Evolutionary conservation across 2,797 vertebrate genomes (phyloP).

Genomic region (Cossypha niveicapilla): DNA sequence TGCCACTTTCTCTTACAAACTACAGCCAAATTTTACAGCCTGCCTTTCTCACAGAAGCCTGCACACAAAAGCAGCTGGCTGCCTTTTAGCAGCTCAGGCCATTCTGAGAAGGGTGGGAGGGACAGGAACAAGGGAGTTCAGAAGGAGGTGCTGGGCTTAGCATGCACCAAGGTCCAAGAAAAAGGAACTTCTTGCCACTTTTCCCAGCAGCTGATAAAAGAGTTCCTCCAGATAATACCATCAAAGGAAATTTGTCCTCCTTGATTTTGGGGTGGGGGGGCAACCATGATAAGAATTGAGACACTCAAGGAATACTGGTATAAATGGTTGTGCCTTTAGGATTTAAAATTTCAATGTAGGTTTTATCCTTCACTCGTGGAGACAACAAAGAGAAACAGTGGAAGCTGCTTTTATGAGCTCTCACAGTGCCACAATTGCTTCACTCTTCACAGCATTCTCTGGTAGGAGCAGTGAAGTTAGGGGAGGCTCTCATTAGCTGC

Average conservation of each 20-base stretch:
- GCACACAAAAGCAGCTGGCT: background rate
- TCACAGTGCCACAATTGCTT: background rate
- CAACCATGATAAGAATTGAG: background rate
- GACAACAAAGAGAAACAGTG: background rate
- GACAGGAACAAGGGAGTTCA: background rate
- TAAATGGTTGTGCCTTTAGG: background rate
- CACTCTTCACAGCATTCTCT: background rate
- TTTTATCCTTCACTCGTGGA: background rate
- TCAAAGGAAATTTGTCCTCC: background rate
- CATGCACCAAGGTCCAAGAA: background rate
- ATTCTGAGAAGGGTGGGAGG: background rate
- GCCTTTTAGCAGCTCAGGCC: background rate
- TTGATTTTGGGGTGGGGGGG: fast-evolving
- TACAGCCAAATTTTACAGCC: background rate
- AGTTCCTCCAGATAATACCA: background rate
- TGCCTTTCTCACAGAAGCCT: background rate
- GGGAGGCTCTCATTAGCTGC: background rate
- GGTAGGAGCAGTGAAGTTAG: background rate
- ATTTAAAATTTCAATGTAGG: background rate
- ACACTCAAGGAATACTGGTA: background rate
- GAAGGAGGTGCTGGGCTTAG: background rate
- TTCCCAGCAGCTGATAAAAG: background rate
- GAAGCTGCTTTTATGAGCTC: background rate
- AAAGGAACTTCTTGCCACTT: background rate
- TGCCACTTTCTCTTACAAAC: background rate